Percentiles rank a stretch among this genome's conserved stretches.
These are phyloP conservation scores for Sceloporus undulatus DNA, from an alignment of 2,113 vertebrate genomes.

Conservation along the genomic window DNA sequence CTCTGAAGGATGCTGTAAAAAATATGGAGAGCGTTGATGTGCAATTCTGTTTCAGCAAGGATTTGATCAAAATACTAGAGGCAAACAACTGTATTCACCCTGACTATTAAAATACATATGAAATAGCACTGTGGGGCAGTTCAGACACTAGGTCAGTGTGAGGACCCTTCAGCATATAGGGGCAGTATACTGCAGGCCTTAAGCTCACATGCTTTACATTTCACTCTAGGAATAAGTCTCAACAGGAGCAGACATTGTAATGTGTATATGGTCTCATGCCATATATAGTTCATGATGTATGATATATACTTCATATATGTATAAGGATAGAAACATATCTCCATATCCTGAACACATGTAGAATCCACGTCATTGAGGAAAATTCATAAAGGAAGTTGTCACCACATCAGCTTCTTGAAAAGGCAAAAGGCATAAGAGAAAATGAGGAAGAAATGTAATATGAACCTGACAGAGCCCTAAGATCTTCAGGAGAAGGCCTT, in stretches of 20 bases:
- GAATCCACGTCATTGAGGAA: neutral
- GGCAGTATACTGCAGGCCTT: no score
- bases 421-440: neutral
- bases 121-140: neutral
- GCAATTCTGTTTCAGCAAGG: neutral
- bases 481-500: no score
- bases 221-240: no score
- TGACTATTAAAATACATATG: neutral
- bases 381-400: neutral
- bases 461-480: no score
- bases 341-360: neutral
- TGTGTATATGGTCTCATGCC: no score
- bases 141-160: neutral
- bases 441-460: neutral
- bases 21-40: neutral
- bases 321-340: no score
- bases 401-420: neutral
- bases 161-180: neutral
- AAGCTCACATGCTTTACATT: no score
- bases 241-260: no score
- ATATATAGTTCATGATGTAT: no score
- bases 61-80: accelerated
- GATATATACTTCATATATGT: no score
- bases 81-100: neutral
- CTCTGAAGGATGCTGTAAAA: conserved; percentile 18